A percentile compares a stretch with the other conserved stretches of the same genome.
These are phyloP conservation scores for Dinocampus coccinellae DNA, from an alignment of 2,888 invertebrate genomes.

Conservation along the genomic window DNA sequence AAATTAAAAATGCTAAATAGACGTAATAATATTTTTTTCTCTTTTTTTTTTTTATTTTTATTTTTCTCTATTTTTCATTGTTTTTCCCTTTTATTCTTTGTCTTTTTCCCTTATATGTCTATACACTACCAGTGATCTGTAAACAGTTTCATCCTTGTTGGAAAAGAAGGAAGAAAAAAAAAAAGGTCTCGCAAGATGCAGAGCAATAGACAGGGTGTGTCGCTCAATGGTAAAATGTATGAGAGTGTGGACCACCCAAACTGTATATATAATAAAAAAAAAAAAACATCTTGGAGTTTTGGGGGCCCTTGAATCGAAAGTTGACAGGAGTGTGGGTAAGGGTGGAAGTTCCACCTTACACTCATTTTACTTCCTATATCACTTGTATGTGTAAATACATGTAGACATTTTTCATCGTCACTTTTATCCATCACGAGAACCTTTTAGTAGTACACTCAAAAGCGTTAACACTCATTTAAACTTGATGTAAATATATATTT, in stretches of 20 bases:
- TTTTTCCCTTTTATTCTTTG: conserved; percentile 10
- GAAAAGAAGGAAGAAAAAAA: conserved; percentile 1
- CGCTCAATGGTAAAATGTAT: not conserved
- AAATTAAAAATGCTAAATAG: not conserved
- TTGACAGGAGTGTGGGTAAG: not conserved
- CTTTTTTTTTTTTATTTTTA: conserved; percentile 32
- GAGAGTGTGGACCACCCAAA: conserved; percentile 60
- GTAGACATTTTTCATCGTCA: conserved; percentile 1
- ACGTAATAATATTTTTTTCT: conserved; percentile 13
- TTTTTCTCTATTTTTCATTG: conserved; percentile 14
- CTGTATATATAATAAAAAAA: conserved; percentile 38
- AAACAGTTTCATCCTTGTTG: conserved; percentile 48
- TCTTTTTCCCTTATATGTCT: conserved; percentile 29
- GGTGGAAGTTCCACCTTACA: conserved; percentile 27
- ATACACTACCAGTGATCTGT: conserved; percentile 53
- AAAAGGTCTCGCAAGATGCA: conserved; percentile 35
- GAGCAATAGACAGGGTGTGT: not conserved
- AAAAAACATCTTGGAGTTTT: not conserved
- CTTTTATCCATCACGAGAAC: conserved; percentile 23
- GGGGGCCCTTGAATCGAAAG: not conserved
- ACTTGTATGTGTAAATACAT: not conserved
- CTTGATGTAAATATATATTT: conserved; percentile 29
- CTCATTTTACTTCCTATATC: conserved; percentile 5
- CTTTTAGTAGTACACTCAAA: conserved; percentile 22
- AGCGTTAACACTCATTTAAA: conserved; percentile 33